Conservation (phyloP, 2,888 invertebrate species). For the Acronicta psi region DNA sequence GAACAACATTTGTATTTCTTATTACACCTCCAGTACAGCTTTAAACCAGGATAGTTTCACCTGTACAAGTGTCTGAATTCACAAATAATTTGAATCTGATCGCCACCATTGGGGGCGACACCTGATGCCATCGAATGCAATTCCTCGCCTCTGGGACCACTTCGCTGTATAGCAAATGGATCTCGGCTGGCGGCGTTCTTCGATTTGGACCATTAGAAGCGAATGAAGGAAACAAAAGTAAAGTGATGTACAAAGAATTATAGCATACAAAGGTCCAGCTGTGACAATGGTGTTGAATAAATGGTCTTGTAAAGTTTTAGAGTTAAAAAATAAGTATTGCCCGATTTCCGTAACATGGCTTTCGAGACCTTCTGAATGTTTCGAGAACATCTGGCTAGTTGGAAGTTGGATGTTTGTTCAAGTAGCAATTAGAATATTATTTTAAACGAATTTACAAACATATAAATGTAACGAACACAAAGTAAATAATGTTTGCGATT, state of each 20-base stretch:
- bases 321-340: background rate
- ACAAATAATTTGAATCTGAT: conserved; percentile 21
- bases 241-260: conserved; percentile 40
- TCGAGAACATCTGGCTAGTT: no score
- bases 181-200: conserved; percentile 25
- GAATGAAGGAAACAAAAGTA: conserved; percentile 48
- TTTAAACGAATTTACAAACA: no score
- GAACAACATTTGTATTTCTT: no score
- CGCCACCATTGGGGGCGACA: conserved; percentile 37
- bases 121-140: conserved; percentile 54
- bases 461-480: no score
- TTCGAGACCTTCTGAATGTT: background rate
- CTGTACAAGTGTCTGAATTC: no score
- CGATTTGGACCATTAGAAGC: conserved; percentile 46
- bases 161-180: conserved; percentile 42
- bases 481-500: no score
- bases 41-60: no score
- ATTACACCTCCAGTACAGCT: no score
- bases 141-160: conserved; percentile 45
- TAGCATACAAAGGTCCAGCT: conserved; percentile 38
- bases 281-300: conserved; percentile 8
- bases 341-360: background rate
- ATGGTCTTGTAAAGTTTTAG: background rate
- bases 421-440: no score
- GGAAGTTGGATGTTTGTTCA: no score